Conservation (phyloP, 2,797 vertebrate species). For the Anguilla anguilla region DNA sequence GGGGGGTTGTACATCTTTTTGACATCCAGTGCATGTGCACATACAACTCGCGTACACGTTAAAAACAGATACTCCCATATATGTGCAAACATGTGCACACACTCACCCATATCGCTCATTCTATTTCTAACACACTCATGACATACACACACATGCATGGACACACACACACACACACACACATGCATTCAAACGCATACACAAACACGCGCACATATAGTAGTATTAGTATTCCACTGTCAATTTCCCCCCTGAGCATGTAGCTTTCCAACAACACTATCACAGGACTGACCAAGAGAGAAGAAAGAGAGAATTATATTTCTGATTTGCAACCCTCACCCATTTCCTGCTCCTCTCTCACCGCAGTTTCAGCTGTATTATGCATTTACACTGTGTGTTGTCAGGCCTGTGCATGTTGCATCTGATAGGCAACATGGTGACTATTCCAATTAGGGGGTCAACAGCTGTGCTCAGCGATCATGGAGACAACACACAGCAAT, state of each 20-base stretch:
- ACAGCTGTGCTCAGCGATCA: constrained; percentile 42
- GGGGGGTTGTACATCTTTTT: too few relatives aligned
- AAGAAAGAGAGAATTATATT: neutral
- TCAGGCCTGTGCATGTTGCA: constrained; percentile 45
- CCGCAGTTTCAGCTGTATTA: neutral
- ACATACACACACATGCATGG: too few relatives aligned
- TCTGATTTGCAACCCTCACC: constrained; percentile 28
- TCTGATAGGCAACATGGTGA: constrained; percentile 60
- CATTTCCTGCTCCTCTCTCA: neutral
- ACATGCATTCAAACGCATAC: neutral
- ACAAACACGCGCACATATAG: neutral
- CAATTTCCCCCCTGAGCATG: constrained; percentile 3
- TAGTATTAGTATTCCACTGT: neutral
- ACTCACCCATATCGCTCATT: constrained; percentile 16
- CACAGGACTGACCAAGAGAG: constrained; percentile 25
- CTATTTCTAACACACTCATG: too few relatives aligned
- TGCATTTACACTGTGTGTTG: constrained; percentile 7
- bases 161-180: neutral
- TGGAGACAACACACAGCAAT: neutral
- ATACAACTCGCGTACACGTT: neutral
- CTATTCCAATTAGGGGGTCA: constrained; percentile 34
- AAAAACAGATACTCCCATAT: constrained; percentile 36
- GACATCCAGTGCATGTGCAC: constrained; percentile 4
- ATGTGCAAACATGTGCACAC: constrained; percentile 33
- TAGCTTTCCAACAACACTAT: constrained; percentile 57